Conservation (phyloP, 2,888 invertebrate species). For the Luperina testacea region DNA sequence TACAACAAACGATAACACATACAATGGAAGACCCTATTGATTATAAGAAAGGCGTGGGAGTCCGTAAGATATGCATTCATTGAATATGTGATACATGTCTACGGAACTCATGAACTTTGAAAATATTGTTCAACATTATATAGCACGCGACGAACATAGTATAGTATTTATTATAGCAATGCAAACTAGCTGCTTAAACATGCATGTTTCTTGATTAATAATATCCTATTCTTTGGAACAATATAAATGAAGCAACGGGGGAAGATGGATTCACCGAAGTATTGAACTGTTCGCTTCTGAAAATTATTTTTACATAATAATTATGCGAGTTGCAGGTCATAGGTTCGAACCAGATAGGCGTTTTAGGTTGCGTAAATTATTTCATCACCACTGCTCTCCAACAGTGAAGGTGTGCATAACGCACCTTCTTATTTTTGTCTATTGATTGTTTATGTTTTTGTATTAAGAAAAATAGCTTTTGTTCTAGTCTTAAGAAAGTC, state of each 20-base stretch:
- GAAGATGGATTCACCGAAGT: background rate
- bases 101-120: constrained; percentile 59
- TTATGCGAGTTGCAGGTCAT: background rate
- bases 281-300: background rate
- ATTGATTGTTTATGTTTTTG: too few relatives aligned
- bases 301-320: background rate
- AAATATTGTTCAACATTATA: constrained; percentile 49
- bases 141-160: constrained; percentile 48
- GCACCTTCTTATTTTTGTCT: too few relatives aligned
- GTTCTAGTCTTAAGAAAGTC: too few relatives aligned
- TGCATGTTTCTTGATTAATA: constrained; percentile 18
- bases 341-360: too few relatives aligned
- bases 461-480: too few relatives aligned
- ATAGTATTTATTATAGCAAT: constrained; percentile 27
- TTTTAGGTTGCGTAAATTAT: too few relatives aligned
- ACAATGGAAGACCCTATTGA: constrained; percentile 32
- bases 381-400: too few relatives aligned
- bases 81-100: constrained; percentile 26
- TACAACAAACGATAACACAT: constrained; percentile 1
- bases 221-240: background rate
- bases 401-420: too few relatives aligned
- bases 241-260: background rate
- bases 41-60: constrained; percentile 35
- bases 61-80: constrained; percentile 47
- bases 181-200: constrained; percentile 24